Evolutionary conservation across 2,113 vertebrate genomes (phyloP).

Genomic region (Mustela lutreola): DNA sequence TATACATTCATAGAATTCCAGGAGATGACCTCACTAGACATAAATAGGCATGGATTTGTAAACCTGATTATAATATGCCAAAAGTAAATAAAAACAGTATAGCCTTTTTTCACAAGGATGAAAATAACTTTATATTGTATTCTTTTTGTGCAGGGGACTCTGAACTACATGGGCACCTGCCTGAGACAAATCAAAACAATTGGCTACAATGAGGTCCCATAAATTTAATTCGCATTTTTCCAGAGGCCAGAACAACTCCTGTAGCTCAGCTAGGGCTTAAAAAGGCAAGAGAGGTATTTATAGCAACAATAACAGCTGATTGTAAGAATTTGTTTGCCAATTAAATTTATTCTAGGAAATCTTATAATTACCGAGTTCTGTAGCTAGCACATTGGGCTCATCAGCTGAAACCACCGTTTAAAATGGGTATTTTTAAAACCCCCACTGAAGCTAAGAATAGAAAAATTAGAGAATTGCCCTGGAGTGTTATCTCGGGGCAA

Average conservation of each 20-base stretch:
- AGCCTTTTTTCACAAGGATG: not conserved
- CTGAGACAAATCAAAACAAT: constrained; percentile 71
- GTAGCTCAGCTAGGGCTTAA: constrained; percentile 54
- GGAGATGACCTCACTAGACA: not conserved
- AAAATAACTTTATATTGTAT: not conserved
- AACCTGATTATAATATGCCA: constrained; percentile 9
- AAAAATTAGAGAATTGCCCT: not conserved
- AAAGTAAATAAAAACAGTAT: not conserved
- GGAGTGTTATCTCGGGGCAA: not conserved
- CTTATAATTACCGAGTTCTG: not conserved
- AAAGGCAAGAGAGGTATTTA: constrained; percentile 3
- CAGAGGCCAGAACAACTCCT: constrained; percentile 61
- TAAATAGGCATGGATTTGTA: not conserved
- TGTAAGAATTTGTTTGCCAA: constrained; percentile 33
- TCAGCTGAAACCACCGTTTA: not conserved
- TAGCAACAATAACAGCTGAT: constrained; percentile 49
- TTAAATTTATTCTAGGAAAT: constrained; percentile 67
- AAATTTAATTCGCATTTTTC: constrained; percentile 76
- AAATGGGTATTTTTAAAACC: constrained; percentile 21
- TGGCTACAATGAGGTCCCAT: constrained; percentile 43
- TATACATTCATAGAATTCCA: not conserved
- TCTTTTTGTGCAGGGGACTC: constrained; percentile 61
- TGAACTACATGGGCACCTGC: not conserved
- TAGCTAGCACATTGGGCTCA: not conserved
- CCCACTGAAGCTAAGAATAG: constrained; percentile 38